A percentile compares a stretch with the other conserved stretches of the same genome.
phyloP scores from a whole-genome alignment of 1,140 invertebrate species.

The Heterodera carotae region DNA sequence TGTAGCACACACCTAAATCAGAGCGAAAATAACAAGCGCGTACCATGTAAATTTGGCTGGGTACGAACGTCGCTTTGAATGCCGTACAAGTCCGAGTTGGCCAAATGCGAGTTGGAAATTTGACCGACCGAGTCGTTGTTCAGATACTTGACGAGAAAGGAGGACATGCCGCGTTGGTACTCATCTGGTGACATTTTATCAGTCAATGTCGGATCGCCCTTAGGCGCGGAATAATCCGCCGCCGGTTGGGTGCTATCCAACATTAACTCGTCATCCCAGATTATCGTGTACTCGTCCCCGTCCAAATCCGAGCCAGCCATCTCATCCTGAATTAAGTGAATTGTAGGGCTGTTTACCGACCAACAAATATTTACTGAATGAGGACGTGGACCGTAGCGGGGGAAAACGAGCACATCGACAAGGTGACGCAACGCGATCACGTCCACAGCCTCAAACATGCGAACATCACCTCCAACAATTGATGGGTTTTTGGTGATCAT shows the following conservation, averaged over 20 bases:
- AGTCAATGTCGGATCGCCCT: not conserved
- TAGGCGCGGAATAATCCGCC: slow-evolving; percentile 55
- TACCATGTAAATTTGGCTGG: too few species aligned
- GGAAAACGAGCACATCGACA: slow-evolving; percentile 68
- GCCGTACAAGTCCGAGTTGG: slow-evolving; percentile 56
- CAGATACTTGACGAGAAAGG: slow-evolving; percentile 62
- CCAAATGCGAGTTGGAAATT: slow-evolving; percentile 60
- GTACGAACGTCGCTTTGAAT: slow-evolving; percentile 39
- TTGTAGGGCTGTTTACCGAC: not conserved
- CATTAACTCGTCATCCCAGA: slow-evolving; percentile 64
- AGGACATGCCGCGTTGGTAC: slow-evolving; percentile 51
- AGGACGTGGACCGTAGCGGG: slow-evolving; percentile 64
- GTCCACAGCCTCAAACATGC: slow-evolving; percentile 66
- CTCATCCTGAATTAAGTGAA: slow-evolving; percentile 58
- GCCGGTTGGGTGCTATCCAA: slow-evolving; percentile 59
- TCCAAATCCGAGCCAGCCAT: slow-evolving; percentile 67
- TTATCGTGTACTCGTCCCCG: slow-evolving; percentile 67
- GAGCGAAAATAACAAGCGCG: not conserved
- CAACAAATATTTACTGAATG: slow-evolving; percentile 55
- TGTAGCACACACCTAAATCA: slow-evolving; percentile 42
- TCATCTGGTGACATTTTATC: slow-evolving; percentile 6
- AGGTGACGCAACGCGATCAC: slow-evolving; percentile 63
- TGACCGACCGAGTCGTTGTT: slow-evolving; percentile 61
- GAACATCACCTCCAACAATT: slow-evolving; percentile 67
- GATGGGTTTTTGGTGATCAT: slow-evolving; percentile 67